Percentiles rank a stretch among this genome's conserved stretches.
Evolutionary conservation across 1,140 invertebrate genomes (phyloP).

Genomic region (Zaprionus camerounensis): DNA sequence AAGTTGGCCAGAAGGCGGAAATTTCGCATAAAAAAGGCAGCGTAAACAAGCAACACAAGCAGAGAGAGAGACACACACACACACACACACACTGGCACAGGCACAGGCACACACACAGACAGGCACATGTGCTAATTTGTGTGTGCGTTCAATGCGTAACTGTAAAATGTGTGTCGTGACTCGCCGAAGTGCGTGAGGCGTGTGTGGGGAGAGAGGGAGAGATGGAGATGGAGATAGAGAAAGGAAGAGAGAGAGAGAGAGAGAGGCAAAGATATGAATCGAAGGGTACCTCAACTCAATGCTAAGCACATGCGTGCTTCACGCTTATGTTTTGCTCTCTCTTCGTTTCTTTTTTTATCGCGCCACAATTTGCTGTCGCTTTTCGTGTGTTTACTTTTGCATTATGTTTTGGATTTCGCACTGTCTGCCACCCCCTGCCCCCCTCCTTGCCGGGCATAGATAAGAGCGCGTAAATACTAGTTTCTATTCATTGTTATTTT

Average conservation of each 20-base stretch:
- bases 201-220: not conserved
- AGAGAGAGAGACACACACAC: too few relatives aligned
- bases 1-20: constrained; percentile 57
- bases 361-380: constrained; percentile 45
- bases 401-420: constrained; percentile 58
- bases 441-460: constrained; percentile 12
- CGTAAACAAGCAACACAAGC: constrained; percentile 43
- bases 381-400: constrained; percentile 66
- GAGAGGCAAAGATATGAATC: constrained; percentile 1
- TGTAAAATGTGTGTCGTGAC: constrained; percentile 75
- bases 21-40: constrained; percentile 37
- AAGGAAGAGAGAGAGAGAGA: not conserved
- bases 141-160: constrained; percentile 62
- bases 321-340: constrained; percentile 25
- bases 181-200: constrained; percentile 13
- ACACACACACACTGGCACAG: not conserved
- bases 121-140: constrained; percentile 40
- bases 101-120: constrained; percentile 2
- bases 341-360: constrained; percentile 48
- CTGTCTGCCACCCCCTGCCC: constrained; percentile 19
- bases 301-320: constrained; percentile 50
- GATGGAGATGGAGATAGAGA: not conserved
- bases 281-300: constrained; percentile 48
- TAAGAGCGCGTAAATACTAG: constrained; percentile 59
- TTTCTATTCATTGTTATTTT: constrained; percentile 50